Evolutionary conservation across 2,113 vertebrate genomes (phyloP).

Genomic region (Gymnocephalus cernua): DNA sequence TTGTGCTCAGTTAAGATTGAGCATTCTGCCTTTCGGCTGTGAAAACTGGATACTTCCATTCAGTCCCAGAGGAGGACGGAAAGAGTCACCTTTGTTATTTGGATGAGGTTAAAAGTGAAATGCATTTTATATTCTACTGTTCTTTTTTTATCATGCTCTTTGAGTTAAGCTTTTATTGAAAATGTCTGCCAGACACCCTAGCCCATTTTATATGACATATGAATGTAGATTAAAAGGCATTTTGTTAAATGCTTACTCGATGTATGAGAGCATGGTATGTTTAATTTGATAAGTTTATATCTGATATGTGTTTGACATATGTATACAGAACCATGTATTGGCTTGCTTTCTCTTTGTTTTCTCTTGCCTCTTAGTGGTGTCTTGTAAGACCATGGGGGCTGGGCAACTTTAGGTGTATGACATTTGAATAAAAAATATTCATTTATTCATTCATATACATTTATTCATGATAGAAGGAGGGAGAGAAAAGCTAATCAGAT

Average conservation of each 20-base stretch:
- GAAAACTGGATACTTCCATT: not conserved
- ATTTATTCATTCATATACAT: constrained; percentile 11
- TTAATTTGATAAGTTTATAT: not conserved
- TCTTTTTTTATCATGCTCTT: not conserved
- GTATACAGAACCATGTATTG: not conserved
- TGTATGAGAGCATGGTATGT: not conserved
- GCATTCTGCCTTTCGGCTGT: constrained; percentile 9
- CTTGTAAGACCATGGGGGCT: not conserved
- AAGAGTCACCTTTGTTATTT: constrained; percentile 9
- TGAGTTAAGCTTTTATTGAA: not conserved
- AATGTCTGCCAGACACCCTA: not conserved
- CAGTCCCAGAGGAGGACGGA: not conserved
- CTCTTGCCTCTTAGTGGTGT: not conserved
- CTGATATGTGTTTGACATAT: not conserved
- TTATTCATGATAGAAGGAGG: constrained; percentile 4
- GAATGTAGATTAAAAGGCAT: not conserved
- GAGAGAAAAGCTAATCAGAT: constrained; percentile 12
- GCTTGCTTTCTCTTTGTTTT: not conserved
- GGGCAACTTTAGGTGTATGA: not conserved
- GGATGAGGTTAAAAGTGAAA: not conserved
- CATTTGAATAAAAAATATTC: constrained; percentile 16
- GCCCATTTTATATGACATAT: not conserved
- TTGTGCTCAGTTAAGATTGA: constrained; percentile 15
- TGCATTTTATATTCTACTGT: constrained; percentile 1
- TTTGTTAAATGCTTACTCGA: not conserved